These are phyloP conservation scores for Engystomops pustulosus DNA, from an alignment of 2,113 vertebrate genomes.

Conservation along the genomic window DNA sequence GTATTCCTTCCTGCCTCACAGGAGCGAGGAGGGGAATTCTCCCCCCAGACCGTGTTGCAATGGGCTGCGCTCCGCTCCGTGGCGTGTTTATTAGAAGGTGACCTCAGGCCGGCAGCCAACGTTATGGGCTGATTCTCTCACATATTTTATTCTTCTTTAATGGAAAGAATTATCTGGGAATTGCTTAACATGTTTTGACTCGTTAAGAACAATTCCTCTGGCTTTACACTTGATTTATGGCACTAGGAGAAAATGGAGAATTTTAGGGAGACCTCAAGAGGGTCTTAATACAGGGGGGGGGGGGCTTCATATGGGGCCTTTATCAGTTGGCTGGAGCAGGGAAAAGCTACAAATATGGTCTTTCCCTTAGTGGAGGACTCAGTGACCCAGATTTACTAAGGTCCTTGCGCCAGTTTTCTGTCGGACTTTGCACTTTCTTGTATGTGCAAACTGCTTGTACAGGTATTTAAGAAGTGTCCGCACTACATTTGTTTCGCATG, in stretches of 20 bases:
- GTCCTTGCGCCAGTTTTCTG: too few relatives aligned
- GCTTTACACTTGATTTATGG: background rate
- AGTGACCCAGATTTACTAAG: too few relatives aligned
- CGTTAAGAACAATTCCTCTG: background rate
- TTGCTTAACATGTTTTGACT: constrained; percentile 25
- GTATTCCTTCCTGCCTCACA: constrained; percentile 21
- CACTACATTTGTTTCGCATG: too few relatives aligned
- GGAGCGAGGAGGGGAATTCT: constrained; percentile 9
- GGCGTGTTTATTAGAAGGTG: constrained; percentile 39
- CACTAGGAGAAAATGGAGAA: background rate
- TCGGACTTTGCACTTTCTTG: background rate
- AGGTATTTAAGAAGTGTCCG: too few relatives aligned
- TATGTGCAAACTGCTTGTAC: too few relatives aligned
- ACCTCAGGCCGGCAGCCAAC: constrained; percentile 19
- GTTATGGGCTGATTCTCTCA: constrained; percentile 20
- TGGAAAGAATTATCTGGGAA: constrained; percentile 24
- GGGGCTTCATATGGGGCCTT: background rate
- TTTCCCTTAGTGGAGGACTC: too few relatives aligned
- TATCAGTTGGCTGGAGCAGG: background rate
- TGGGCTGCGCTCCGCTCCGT: background rate
- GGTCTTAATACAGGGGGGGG: background rate
- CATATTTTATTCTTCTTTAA: constrained; percentile 20
- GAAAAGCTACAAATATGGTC: background rate
- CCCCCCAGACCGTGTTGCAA: constrained; percentile 11
- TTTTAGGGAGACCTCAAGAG: background rate